Percentiles rank a stretch among this genome's conserved stretches.
These are phyloP conservation scores for Darwinula stevensoni DNA, from an alignment of 2,888 invertebrate genomes.

Conservation along the genomic window DNA sequence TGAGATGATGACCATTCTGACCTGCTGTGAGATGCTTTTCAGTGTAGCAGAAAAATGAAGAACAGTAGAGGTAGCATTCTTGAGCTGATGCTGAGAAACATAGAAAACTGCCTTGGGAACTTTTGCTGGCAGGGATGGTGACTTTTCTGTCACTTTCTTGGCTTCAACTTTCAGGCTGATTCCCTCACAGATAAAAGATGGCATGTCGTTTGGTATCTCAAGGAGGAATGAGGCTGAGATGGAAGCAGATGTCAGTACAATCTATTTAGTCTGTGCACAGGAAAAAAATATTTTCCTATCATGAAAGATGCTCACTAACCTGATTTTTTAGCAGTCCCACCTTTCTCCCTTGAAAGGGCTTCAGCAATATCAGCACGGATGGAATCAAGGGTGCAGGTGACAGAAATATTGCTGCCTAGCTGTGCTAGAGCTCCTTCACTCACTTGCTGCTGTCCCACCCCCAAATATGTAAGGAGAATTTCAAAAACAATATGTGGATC, in stretches of 20 bases:
- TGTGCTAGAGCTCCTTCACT: conserved; percentile 7
- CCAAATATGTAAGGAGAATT: conserved; percentile 58
- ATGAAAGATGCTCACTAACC: too few species aligned
- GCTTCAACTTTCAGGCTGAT: conserved; percentile 66
- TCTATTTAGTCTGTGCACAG: too few species aligned
- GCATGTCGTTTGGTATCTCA: conserved; percentile 37
- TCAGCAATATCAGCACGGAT: conserved; percentile 82
- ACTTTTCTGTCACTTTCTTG: conserved; percentile 43
- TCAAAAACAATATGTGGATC: conserved; percentile 85
- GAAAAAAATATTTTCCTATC: too few species aligned
- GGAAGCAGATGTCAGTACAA: too few species aligned
- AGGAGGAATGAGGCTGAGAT: too few species aligned
- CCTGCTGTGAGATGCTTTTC: background rate
- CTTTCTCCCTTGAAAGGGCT: too few species aligned
- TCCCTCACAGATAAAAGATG: conserved; percentile 72
- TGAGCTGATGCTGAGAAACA: conserved; percentile 54
- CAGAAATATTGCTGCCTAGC: conserved; percentile 13
- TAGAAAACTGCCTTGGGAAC: conserved; percentile 34
- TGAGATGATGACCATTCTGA: too few species aligned
- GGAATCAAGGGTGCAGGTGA: conserved; percentile 41
- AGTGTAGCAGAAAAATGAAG: conserved; percentile 4
- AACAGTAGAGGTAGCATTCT: conserved; percentile 21
- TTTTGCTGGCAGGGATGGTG: background rate
- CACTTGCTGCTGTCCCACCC: conserved; percentile 56
- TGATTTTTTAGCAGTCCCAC: too few species aligned